Percentiles rank a stretch among this genome's conserved stretches.
Conservation (phyloP, 2,797 vertebrate species). For the Sebastes itinus region DNA sequence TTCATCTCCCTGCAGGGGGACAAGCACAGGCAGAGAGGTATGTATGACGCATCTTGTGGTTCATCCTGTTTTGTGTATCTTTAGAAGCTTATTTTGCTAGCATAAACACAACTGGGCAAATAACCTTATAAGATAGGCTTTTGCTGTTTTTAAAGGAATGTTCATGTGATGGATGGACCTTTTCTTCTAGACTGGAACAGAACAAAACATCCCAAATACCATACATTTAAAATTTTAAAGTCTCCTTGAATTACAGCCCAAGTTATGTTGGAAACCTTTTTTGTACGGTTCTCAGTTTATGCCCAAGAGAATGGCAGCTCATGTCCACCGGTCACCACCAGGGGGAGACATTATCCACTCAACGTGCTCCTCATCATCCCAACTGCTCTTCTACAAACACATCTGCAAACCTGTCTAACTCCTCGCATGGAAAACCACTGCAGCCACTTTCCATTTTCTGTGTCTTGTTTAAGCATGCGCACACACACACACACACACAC, state of each 20-base stretch:
- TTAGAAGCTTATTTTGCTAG: background rate
- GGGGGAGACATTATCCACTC: slow-evolving; percentile 51
- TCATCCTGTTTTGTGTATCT: background rate
- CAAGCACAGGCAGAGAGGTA: background rate
- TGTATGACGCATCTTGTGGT: background rate
- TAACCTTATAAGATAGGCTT: background rate
- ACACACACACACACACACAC: slow-evolving; percentile 7
- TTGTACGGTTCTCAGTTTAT: background rate
- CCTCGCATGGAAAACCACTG: slow-evolving; percentile 44
- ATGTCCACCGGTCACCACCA: slow-evolving; percentile 22
- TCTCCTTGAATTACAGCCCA: background rate
- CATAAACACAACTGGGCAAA: background rate
- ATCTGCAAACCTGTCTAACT: background rate
- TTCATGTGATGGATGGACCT: background rate
- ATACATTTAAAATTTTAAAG: background rate
- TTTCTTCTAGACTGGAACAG: background rate
- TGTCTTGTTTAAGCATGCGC: slow-evolving; percentile 58
- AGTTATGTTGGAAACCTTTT: background rate
- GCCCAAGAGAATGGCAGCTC: background rate
- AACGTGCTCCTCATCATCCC: background rate
- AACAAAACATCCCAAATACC: background rate
- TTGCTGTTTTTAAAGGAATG: background rate
- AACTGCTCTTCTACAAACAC: background rate
- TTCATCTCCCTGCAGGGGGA: slow-evolving; percentile 86
- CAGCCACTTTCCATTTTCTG: slow-evolving; percentile 84